Base-by-base conservation (phyloP, 2,888 invertebrate genomes). In the Caenorhabditis panamensis region DNA sequence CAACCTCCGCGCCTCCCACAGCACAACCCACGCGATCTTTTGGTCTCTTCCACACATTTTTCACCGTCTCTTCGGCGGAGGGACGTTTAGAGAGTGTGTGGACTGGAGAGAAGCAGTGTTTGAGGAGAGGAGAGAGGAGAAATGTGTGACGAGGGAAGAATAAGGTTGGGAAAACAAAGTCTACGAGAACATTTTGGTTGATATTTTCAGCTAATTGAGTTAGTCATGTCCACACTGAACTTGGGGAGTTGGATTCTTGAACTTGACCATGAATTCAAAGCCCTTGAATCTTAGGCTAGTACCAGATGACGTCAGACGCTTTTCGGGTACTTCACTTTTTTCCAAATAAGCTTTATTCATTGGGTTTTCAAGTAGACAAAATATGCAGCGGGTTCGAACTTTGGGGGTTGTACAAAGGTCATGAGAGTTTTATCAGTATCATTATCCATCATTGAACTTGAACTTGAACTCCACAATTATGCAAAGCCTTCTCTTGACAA, bases 401-500 rank as follows among this genome's bases (percentile, higher is more conserved):
- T 41, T 13, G 13, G n/a, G n/a, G n/a, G n/a, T n/a, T n/a, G n/a
- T n/a, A 41, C 6, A 41, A 49, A 20, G 3, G 11, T 49, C 49
- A 41, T 47, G 5, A 20, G 4, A 53, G 3, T 9, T 24, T 53
- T 53, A 24, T 53, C 31, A 26, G 1, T 56, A 22, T 53, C 31
- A 56, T 47, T 9, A 31, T 6, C 9, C 9, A 31, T 31, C 31
- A 71, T 37, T 73, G 72, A 16, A 63, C 71, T 56, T 75, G 75
- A 13, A 66, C 73, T 51, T 75, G 75, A 31, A 75, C 61, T 44
- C 66, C 75, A 37, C 73, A 73, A 16, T 64, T 61, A 13, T 44
- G 53, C 24, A 54, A n/a, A 11, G 76, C 76, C 56, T 67, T 76
- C 54, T 67, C 61, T 26, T 76, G 61, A 51, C 68, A 76, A 3